Base-by-base conservation (phyloP, 2,113 vertebrate species). In the Seriola dumerili region DNA sequence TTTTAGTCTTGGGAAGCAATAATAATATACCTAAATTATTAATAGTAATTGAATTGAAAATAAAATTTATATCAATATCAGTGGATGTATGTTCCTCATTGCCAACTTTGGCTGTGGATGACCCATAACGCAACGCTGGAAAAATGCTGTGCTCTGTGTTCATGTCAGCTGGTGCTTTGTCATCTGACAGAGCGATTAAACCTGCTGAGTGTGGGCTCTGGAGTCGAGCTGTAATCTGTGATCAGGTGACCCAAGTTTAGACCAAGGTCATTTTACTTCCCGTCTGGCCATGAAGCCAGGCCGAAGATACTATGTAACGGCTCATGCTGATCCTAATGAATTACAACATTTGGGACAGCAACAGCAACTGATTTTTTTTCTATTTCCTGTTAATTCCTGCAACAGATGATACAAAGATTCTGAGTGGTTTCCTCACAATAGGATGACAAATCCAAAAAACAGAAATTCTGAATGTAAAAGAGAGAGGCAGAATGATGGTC, bases 171-270 rank as follows among this genome's bases (percentile, higher is more conserved):
- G 76, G 8, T 73, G 67, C 54, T 66, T 71, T 69, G 70, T 81
- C 48, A 79, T 75, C 59, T 76, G 78, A 90, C 79, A 72, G 50
- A 34, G 48, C 58, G 81, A 85, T 86, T 77, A 87, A 72, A 76
- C 36, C 52, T 50, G 61, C 55, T 14, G 16, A 83, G 40, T 65
- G 21, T 62, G 55, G 10, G 50, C 44, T 61, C 36, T 50, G 32
- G 25, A 64, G 44, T 61, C 29, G 11, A 78, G 25, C 59, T 74
- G 62, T 80, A 80, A 81, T 88, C 81, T 85, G 68, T 52, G 83
- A 74, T 72, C 86, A 90, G 59, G 76, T 69, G 86, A 90, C 74
- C 62, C 10, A 66, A 70, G 23, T 50, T 52, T 23, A 61, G 38
- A 69, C 44, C 23, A 85, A 78, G 61, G 75, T 80, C 74, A 70